Evolutionary conservation across 1,140 invertebrate genomes (phyloP), one percentile per base, ranked within the genome.

Genomic region (Maconellicoccus hirsutus): DNA sequence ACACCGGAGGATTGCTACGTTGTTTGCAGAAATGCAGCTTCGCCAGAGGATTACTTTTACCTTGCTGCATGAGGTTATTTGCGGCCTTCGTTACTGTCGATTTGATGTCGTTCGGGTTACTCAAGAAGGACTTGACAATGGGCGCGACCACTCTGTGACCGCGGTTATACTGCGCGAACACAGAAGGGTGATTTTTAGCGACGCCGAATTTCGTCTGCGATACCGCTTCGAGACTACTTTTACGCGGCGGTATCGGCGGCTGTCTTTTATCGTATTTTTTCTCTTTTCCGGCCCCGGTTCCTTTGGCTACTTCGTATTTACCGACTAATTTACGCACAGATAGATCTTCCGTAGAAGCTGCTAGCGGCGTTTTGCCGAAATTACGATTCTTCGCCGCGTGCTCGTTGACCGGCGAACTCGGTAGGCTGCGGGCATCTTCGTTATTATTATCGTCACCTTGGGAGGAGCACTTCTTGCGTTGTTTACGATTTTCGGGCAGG

Each of bases 1-100:
- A 72, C 22, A 72, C 72, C 12, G 69, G 63, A 26, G 70, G 70
- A 3, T 42, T 23, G 1, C 42, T 70, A 3, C 90, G 80, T 86
- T 87, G 79, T 87, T 86, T 87, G 25, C 61, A 66, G 78, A 86
- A 80, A 78, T 84, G 84, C 77, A 95, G 83, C 84, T 87, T 88
- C 73, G 89, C 86, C 72, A 93, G 83, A 70, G 92, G 91, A 84
- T 94, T 91, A 73, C 88, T 92, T 78, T 92, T 92, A 66, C 91
- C 91, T 77, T 93, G 91, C 76, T 90, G 86, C 78, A 89, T n/a
- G n/a, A n/a, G 87, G 78, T 89, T 86, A 78, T 87, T 89, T 71
- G 82, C 84, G 74, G 83, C 83, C 76, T 84, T 85, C 75, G 84
- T 83, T 52, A 86, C 82, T 71, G 87, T 81, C 73, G 81, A 78